A percentile compares a stretch with the other conserved stretches of the same genome.
These are phyloP conservation scores for Amphipoea oculea DNA, from an alignment of 2,888 invertebrate species.

Conservation along the genomic window DNA sequence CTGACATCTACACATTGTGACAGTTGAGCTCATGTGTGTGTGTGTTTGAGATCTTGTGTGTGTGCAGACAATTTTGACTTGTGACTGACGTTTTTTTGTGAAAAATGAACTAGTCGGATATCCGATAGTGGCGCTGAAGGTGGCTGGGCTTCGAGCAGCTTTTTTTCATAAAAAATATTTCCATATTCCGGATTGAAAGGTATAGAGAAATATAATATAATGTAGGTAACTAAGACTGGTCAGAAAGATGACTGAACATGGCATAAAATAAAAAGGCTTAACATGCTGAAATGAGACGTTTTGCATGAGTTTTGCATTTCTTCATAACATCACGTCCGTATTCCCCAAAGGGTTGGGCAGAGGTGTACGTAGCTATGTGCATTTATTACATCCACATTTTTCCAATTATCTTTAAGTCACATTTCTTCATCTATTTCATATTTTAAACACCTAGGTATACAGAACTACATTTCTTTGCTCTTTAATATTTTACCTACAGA, in stretches of 20 bases:
- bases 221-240: not conserved
- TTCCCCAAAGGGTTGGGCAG: not conserved
- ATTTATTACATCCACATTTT: not conserved
- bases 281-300: too few species aligned
- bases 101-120: conserved; percentile 18
- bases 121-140: conserved; percentile 15
- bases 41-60: not conserved
- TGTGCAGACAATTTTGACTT: conserved; percentile 26
- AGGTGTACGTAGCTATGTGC: not conserved
- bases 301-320: too few species aligned
- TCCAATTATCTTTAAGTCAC: not conserved
- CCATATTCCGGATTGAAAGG: not conserved
- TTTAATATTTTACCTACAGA: not conserved
- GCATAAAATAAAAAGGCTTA: not conserved
- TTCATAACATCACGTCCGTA: not conserved
- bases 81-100: conserved; percentile 43
- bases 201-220: not conserved
- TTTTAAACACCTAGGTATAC: not conserved
- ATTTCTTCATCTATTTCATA: not conserved
- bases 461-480: not conserved
- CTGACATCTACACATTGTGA: conserved; percentile 49
- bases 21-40: conserved; percentile 9
- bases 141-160: not conserved
- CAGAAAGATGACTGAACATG: not conserved
- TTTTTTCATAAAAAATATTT: not conserved